A percentile compares a stretch with the other conserved stretches of the same genome.
These are phyloP conservation scores for Brachionus koreanus DNA, from an alignment of 1,140 invertebrate species.

Conservation along the genomic window DNA sequence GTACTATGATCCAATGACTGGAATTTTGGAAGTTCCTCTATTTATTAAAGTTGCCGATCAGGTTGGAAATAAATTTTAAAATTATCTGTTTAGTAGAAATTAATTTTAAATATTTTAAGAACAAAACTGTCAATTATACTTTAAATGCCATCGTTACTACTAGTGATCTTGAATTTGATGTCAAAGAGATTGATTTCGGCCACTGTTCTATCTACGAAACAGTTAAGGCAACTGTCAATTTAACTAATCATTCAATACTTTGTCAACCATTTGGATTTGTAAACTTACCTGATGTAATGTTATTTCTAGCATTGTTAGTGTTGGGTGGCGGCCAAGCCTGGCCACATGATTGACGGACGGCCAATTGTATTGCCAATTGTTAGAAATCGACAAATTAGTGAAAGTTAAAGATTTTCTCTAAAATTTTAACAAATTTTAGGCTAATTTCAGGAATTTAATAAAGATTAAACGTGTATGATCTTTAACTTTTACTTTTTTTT, in stretches of 20 bases:
- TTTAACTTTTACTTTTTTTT: not conserved
- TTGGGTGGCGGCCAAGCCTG: no score
- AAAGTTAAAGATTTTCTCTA: no score
- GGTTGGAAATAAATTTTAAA: conserved; percentile 47
- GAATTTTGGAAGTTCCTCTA: conserved; percentile 56
- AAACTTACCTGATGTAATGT: conserved; percentile 54
- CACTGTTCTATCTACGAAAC: conserved; percentile 56
- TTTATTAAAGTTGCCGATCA: conserved; percentile 56
- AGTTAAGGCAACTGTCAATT: conserved; percentile 50
- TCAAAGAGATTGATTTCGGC: conserved; percentile 55
- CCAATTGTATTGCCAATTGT: no score
- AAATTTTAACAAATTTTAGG: no score
- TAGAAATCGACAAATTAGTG: no score
- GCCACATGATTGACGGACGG: no score
- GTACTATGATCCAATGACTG: conserved; percentile 57
- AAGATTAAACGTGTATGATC: no score
- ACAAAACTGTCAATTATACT: conserved; percentile 54
- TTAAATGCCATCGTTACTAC: conserved; percentile 57
- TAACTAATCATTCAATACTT: conserved; percentile 57
- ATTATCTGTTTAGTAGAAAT: not conserved
- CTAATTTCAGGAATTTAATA: no score
- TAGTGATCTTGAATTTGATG: conserved; percentile 56
- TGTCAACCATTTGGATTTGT: conserved; percentile 58
- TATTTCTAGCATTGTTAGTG: no score
- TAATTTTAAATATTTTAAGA: conserved; percentile 46